A percentile compares a stretch with the other conserved stretches of the same genome.
Evolutionary conservation across 2,113 vertebrate species (phyloP).

Genomic region (Upupa epops): DNA sequence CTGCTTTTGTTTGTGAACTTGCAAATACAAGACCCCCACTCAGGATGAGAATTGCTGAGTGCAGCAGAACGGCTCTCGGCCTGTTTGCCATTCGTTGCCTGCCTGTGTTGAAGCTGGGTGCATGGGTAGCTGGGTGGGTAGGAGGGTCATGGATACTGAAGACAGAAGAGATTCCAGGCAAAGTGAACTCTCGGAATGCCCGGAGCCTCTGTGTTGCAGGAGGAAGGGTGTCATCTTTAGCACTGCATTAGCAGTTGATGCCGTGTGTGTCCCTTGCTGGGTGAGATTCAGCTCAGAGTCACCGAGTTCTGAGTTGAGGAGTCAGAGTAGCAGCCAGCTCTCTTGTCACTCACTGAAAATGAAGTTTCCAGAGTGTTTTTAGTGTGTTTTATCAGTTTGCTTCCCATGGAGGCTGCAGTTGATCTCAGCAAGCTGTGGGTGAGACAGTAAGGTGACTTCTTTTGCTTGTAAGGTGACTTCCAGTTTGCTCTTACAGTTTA

Average conservation of each 20-base stretch:
- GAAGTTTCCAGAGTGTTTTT: not conserved
- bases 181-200: not conserved
- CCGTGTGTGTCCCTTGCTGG: not conserved
- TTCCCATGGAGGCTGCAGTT: not conserved
- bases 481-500: not conserved
- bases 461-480: too few species aligned
- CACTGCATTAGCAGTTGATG: not conserved
- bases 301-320: not conserved
- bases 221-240: not conserved
- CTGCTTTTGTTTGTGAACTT: not conserved
- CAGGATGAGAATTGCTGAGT: not conserved
- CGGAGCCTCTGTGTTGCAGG: not conserved
- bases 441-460: not conserved
- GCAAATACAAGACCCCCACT: not conserved
- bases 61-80: not conserved
- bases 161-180: not conserved
- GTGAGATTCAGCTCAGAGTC: not conserved
- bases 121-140: too few species aligned
- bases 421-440: not conserved
- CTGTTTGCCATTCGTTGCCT: not conserved
- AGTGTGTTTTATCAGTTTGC: not conserved
- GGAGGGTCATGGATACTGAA: not conserved
- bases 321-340: not conserved
- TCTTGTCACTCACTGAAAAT: not conserved
- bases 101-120: not conserved